These are phyloP conservation scores for Brachionichthys hirsutus DNA, from an alignment of 2,113 vertebrate genomes.

Conservation along the genomic window DNA sequence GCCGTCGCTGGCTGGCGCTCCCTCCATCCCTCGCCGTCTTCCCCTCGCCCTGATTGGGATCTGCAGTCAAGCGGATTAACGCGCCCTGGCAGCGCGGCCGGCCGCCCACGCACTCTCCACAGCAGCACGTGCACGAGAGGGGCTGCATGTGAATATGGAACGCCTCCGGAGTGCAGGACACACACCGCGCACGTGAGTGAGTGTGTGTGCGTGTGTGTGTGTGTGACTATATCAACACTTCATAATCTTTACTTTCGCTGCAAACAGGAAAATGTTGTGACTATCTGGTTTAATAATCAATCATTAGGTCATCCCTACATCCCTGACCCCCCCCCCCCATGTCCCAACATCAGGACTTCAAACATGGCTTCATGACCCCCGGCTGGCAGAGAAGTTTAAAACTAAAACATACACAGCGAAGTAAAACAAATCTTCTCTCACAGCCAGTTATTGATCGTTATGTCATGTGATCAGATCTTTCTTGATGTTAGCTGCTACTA, in stretches of 20 bases:
- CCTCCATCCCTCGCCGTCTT: slow-evolving; percentile 53
- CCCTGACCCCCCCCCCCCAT: not conserved
- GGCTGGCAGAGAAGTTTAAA: no score
- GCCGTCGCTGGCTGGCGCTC: slow-evolving; percentile 36
- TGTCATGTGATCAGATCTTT: no score
- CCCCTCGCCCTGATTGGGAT: slow-evolving; percentile 76
- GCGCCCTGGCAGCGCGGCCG: slow-evolving; percentile 78
- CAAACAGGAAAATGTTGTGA: slow-evolving; percentile 63
- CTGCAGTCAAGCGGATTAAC: slow-evolving; percentile 81
- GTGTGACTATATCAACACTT: slow-evolving; percentile 63
- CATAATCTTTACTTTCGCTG: slow-evolving; percentile 73
- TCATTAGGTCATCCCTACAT: slow-evolving; percentile 18
- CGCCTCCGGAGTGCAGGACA: not conserved
- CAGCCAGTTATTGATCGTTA: no score
- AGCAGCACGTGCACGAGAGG: not conserved
- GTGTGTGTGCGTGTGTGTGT: slow-evolving; percentile 25
- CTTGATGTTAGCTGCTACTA: no score
- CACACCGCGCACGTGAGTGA: not conserved
- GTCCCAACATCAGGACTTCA: no score
- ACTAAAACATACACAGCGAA: no score
- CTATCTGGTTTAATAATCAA: slow-evolving; percentile 51
- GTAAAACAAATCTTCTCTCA: no score
- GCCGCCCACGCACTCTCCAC: slow-evolving; percentile 49
- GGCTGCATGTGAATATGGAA: not conserved
- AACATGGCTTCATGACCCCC: no score